These are phyloP conservation scores for Eilema griseolum DNA, from an alignment of 2,888 invertebrate genomes.

Conservation along the genomic window DNA sequence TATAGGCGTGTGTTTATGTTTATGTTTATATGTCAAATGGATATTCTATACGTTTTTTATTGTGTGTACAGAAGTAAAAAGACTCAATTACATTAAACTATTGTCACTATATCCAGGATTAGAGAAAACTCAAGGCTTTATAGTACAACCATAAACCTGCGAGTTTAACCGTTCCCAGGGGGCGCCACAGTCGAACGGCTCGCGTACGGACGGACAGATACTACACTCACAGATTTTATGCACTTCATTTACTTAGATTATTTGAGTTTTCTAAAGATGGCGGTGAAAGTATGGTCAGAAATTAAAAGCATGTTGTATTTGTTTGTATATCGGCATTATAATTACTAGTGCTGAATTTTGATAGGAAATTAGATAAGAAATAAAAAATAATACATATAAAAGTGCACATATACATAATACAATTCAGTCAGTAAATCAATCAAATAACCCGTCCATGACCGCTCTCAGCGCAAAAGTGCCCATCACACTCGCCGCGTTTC, in stretches of 20 bases:
- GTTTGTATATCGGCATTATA: not conserved
- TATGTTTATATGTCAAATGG: not conserved
- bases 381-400: too few species aligned
- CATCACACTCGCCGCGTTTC: too few species aligned
- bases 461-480: too few species aligned
- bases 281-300: not conserved
- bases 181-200: slow-evolving; percentile 3
- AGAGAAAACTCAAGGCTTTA: not conserved
- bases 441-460: too few species aligned
- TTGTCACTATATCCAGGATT: not conserved
- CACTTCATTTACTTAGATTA: slow-evolving; percentile 14
- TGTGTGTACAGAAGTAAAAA: not conserved
- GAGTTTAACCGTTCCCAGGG: slow-evolving; percentile 1
- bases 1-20: too few species aligned
- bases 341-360: not conserved
- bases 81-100: not conserved
- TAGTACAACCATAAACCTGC: slow-evolving; percentile 10
- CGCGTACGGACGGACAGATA: not conserved
- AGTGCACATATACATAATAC: too few species aligned
- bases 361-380: not conserved
- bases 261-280: slow-evolving; percentile 8
- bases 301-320: slow-evolving; percentile 13
- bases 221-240: slow-evolving; percentile 18
- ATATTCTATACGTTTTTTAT: not conserved
- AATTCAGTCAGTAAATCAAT: too few species aligned